Percentiles rank a stretch among this genome's conserved stretches.
Evolutionary conservation across 2,113 vertebrate species (phyloP).

Genomic region (Drymodes brunneopygia): DNA sequence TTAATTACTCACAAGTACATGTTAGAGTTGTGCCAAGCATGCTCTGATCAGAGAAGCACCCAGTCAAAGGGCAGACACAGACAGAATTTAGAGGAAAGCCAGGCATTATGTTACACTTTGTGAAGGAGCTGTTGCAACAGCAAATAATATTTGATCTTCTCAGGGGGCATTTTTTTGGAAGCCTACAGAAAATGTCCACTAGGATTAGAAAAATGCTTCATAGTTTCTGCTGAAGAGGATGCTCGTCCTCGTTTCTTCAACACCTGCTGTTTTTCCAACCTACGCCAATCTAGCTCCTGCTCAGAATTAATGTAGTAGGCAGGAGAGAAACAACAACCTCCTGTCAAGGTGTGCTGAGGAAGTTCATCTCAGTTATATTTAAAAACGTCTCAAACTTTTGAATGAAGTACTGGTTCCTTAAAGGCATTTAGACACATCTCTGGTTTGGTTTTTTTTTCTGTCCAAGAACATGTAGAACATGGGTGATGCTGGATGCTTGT

Average conservation of each 20-base stretch:
- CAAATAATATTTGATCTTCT: background rate
- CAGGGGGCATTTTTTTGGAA: background rate
- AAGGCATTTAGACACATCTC: accelerated
- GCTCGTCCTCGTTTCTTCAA: background rate
- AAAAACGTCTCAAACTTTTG: background rate
- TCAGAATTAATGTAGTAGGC: background rate
- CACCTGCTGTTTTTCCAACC: background rate
- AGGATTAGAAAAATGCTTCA: background rate
- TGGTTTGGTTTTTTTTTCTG: background rate
- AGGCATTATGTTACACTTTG: background rate
- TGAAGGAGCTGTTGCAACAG: background rate
- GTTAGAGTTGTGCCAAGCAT: background rate
- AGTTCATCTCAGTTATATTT: background rate
- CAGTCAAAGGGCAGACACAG: background rate
- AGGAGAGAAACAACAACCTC: background rate
- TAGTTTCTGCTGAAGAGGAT: background rate
- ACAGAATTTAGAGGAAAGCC: background rate
- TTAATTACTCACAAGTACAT: background rate
- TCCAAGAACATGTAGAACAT: background rate
- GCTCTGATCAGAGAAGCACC: background rate
- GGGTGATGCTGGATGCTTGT: background rate
- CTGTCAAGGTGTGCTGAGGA: background rate
- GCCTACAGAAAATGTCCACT: background rate
- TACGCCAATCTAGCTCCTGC: background rate
- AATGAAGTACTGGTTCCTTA: background rate